phyloP scores from a whole-genome alignment of 2,113 vertebrate species.

The Cyprinus carpio region DNA sequence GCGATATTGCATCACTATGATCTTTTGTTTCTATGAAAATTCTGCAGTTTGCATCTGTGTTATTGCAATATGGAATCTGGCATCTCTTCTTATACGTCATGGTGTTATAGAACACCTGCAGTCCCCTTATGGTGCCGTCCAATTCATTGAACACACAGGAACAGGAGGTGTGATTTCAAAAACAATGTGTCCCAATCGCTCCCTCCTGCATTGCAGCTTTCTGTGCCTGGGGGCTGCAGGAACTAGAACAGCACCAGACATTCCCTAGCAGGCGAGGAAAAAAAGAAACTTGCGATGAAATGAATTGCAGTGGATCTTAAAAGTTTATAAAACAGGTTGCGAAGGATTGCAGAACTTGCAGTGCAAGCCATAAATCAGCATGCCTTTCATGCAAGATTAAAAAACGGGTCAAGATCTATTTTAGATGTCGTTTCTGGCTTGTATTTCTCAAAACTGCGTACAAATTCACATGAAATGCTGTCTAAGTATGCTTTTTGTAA shows the following conservation, averaged over 20 bases:
- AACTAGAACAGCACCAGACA: constrained; percentile 34
- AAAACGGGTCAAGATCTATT: constrained; percentile 4
- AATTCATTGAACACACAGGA: constrained; percentile 40
- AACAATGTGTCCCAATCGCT: background rate
- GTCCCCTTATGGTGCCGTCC: constrained; percentile 37
- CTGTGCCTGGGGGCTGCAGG: constrained; percentile 23
- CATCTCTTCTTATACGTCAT: background rate
- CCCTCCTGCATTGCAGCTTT: constrained; percentile 16
- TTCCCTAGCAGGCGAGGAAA: constrained; percentile 34
- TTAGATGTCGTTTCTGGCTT: background rate
- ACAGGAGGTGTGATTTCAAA: background rate
- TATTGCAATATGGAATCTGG: constrained; percentile 18
- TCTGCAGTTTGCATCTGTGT: background rate
- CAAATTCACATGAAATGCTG: background rate
- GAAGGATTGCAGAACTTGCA: constrained; percentile 12
- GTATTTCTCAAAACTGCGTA: background rate
- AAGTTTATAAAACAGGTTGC: constrained; percentile 7
- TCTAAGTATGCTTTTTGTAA: constrained; percentile 5
- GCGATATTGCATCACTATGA: background rate
- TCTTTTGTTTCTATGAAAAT: constrained; percentile 10
- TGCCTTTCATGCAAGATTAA: background rate
- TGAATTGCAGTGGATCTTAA: constrained; percentile 20
- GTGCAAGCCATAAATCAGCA: constrained; percentile 12
- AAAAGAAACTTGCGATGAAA: background rate
- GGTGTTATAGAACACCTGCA: constrained; percentile 43